A percentile compares a stretch with the other conserved stretches of the same genome.
phyloP scores from a whole-genome alignment of 2,113 vertebrate genomes.

The Uria aalge region DNA sequence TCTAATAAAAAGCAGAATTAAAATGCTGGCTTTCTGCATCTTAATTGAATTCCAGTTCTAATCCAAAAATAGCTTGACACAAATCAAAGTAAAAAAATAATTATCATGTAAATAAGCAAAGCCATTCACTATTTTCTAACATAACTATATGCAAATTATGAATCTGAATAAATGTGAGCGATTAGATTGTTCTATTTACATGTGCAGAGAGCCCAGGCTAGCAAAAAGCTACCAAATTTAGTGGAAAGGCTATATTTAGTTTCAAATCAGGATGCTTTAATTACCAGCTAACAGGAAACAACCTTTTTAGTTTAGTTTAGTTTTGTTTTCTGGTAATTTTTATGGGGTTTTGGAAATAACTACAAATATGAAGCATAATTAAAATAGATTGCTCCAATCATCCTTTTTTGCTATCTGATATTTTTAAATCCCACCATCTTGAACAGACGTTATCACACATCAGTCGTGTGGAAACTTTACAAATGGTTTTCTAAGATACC shows the following conservation, averaged over 20 bases:
- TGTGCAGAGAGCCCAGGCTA: not conserved
- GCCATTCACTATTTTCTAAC: slow-evolving; percentile 37
- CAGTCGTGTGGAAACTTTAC: not conserved
- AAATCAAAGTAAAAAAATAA: slow-evolving; percentile 41
- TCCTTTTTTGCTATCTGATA: not conserved
- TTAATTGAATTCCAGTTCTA: slow-evolving; percentile 36
- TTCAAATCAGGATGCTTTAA: slow-evolving; percentile 53
- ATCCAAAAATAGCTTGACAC: slow-evolving; percentile 29
- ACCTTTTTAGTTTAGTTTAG: slow-evolving; percentile 6
- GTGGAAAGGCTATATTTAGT: slow-evolving; percentile 33
- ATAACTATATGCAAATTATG: slow-evolving; percentile 51
- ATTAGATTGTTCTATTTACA: slow-evolving; percentile 48
- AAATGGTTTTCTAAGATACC: not conserved
- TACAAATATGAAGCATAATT: slow-evolving; percentile 31
- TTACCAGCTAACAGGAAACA: slow-evolving; percentile 41
- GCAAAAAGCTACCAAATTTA: slow-evolving; percentile 52
- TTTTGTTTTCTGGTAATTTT: slow-evolving; percentile 47
- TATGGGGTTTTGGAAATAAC: slow-evolving; percentile 19
- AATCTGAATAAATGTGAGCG: slow-evolving; percentile 12
- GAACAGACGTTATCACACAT: not conserved
- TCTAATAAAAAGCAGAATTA: slow-evolving; percentile 6
- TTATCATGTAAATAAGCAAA: slow-evolving; percentile 52
- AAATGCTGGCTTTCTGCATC: slow-evolving; percentile 14
- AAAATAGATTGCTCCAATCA: slow-evolving; percentile 18
- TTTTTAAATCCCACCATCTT: slow-evolving; percentile 22